A percentile compares a stretch with the other conserved stretches of the same genome.
These are phyloP conservation scores for Ochropleura leucogaster DNA, from an alignment of 2,888 invertebrate species.

Conservation along the genomic window DNA sequence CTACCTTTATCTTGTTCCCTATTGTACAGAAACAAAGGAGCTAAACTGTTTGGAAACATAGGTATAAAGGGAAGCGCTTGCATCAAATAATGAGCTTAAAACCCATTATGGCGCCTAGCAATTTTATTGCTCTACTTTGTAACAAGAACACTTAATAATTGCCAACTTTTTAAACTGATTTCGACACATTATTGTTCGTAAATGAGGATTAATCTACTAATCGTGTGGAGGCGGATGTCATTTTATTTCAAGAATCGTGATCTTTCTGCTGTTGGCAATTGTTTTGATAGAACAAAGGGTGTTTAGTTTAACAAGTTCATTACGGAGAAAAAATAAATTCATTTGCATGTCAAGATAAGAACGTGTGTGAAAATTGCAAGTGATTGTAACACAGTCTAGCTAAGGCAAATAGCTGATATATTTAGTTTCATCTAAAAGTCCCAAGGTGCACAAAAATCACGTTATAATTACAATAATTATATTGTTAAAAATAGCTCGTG, in stretches of 20 bases:
- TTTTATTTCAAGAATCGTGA: slow-evolving; percentile 32
- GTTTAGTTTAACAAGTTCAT: background rate
- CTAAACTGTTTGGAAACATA: slow-evolving; percentile 61
- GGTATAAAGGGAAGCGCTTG: slow-evolving; percentile 62
- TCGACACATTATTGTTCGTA: slow-evolving; percentile 43
- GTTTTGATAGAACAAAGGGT: slow-evolving; percentile 6
- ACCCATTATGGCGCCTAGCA: slow-evolving; percentile 62
- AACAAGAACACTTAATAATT: slow-evolving; percentile 58
- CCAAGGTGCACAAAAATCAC: slow-evolving; percentile 70
- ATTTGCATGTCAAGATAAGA: slow-evolving; percentile 1
- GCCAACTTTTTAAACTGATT: slow-evolving; percentile 55
- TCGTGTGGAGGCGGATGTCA: slow-evolving; percentile 31
- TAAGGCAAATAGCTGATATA: background rate
- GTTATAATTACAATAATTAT: slow-evolving; percentile 74
- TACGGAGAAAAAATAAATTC: background rate
- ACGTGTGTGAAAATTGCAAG: slow-evolving; percentile 17
- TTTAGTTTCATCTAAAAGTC: slow-evolving; percentile 42
- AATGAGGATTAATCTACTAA: slow-evolving; percentile 37
- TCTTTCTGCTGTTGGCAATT: slow-evolving; percentile 21
- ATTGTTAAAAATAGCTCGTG: slow-evolving; percentile 68
- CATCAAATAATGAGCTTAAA: slow-evolving; percentile 61
- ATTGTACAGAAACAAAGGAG: slow-evolving; percentile 58
- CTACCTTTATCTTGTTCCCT: slow-evolving; percentile 43
- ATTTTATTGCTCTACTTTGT: slow-evolving; percentile 68
- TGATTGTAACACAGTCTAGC: slow-evolving; percentile 5